A percentile compares a stretch with the other conserved stretches of the same genome.
phyloP scores from a whole-genome alignment of 2,888 invertebrate genomes.

The Argyra leucocephala region DNA sequence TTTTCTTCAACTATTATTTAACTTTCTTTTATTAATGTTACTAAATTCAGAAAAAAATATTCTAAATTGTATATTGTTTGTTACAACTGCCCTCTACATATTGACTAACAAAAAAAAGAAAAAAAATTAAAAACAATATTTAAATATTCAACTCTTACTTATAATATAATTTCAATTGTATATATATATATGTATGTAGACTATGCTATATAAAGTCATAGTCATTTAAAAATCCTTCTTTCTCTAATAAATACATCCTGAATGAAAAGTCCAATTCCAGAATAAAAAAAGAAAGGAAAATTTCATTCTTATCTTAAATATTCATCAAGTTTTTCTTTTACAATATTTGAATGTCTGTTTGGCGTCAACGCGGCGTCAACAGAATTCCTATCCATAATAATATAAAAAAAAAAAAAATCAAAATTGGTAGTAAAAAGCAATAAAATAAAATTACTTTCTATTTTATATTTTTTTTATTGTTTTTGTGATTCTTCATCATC shows the following conservation, averaged over 20 bases:
- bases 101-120: no score
- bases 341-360: neutral
- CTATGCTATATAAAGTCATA: neutral
- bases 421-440: slow-evolving; percentile 1
- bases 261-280: neutral
- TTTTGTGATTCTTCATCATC: neutral
- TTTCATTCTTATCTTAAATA: no score
- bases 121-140: no score
- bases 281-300: neutral
- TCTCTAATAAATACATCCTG: neutral
- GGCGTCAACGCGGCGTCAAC: neutral
- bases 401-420: neutral
- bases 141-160: no score
- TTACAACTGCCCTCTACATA: no score
- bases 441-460: neutral
- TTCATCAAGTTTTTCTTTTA: no score
- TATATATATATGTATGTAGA: no score
- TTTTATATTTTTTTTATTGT: neutral
- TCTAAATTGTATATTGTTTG: neutral
- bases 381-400: neutral
- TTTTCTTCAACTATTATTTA: neutral
- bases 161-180: no score
- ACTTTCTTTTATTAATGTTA: neutral
- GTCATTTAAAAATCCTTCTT: neutral
- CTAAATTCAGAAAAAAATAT: no score